A percentile compares a stretch with the other conserved stretches of the same genome.
Conservation (phyloP, 2,113 vertebrate species). For the Pogonocichla stellata region DNA sequence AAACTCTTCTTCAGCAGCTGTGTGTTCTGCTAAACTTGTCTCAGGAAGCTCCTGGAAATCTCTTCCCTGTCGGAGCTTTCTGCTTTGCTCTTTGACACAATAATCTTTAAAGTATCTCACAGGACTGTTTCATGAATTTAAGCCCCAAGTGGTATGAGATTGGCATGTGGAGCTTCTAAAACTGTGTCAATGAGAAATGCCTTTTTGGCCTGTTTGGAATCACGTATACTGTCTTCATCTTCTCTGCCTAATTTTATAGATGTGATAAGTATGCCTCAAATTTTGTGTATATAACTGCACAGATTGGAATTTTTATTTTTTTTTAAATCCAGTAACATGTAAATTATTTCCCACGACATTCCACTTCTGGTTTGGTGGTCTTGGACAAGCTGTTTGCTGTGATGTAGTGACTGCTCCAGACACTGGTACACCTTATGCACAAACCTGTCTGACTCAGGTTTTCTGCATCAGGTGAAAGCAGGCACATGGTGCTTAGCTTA, state of each 20-base stretch:
- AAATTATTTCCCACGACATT: background rate
- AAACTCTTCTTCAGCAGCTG: background rate
- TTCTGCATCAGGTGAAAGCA: background rate
- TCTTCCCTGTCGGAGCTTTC: background rate
- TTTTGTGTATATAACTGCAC: background rate
- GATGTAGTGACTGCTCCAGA: background rate
- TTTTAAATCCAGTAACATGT: background rate
- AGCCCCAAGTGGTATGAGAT: background rate
- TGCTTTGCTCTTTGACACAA: slow-evolving; percentile 16
- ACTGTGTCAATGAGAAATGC: background rate
- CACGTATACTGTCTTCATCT: background rate
- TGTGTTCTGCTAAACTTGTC: background rate
- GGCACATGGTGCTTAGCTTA: background rate
- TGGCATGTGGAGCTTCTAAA: background rate
- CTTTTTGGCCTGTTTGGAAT: background rate
- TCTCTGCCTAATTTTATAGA: background rate
- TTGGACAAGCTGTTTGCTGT: background rate
- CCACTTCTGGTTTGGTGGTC: background rate
- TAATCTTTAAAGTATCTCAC: background rate
- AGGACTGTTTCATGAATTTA: background rate
- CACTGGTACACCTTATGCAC: fast-evolving
- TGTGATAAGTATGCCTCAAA: background rate
- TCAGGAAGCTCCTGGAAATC: background rate
- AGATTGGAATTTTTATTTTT: background rate
- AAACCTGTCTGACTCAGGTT: background rate